Conservation (phyloP, 2,888 invertebrate species). For the Hanleya hanleyi region DNA sequence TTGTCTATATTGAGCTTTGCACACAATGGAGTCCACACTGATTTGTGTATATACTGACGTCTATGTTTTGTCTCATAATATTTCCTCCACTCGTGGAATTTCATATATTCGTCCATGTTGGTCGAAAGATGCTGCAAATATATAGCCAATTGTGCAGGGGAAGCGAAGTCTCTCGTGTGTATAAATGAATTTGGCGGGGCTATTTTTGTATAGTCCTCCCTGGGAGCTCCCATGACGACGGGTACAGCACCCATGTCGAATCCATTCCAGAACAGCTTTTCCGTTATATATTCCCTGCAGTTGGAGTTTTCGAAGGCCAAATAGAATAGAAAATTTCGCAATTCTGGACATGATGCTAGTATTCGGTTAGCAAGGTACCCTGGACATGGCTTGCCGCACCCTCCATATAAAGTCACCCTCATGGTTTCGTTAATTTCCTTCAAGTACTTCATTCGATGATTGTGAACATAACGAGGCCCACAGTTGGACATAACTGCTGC, state of each 20-base stretch:
- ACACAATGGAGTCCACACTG: neutral
- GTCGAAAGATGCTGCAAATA: neutral
- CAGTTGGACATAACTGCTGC: slow-evolving; percentile 8
- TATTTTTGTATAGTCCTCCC: neutral
- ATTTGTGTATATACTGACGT: neutral
- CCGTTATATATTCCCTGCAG: slow-evolving; percentile 2
- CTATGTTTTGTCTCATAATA: neutral
- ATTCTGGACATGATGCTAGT: neutral
- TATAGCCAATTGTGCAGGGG: neutral
- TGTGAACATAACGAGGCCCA: neutral
- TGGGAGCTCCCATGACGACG: neutral
- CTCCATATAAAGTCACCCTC: neutral
- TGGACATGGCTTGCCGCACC: neutral
- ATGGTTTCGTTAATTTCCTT: neutral
- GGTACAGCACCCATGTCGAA: neutral
- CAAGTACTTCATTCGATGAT: neutral
- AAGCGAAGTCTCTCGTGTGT: neutral
- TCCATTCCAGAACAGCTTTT: slow-evolving; percentile 2
- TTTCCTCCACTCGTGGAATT: slow-evolving; percentile 1
- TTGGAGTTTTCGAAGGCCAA: slow-evolving; percentile 4
- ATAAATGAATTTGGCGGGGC: slow-evolving; percentile 5
- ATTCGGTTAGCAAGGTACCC: neutral
- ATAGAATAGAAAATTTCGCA: neutral
- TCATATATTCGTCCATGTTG: slow-evolving; percentile 2
- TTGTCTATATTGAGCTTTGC: neutral